Evolutionary conservation across 2,888 invertebrate species (phyloP), one percentile per base, ranked within the genome.

Genomic region (Chromoteleia sp.): DNA sequence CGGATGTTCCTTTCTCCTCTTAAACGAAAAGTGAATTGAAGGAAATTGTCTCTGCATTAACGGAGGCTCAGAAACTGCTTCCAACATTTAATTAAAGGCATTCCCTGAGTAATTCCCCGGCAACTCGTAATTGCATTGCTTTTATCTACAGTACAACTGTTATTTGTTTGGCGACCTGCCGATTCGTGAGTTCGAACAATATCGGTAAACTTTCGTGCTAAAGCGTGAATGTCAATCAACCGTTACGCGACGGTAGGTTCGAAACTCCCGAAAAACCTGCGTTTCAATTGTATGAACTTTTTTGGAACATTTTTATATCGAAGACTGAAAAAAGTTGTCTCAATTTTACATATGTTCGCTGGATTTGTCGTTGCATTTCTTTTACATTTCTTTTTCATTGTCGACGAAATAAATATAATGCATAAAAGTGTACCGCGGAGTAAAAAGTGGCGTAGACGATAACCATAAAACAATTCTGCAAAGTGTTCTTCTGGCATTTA

Each of bases 41-140:
- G 90, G 88, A 91, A 90, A 91, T 91, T 90, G 90, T 91, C 91
- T 90, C 89, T 89, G 88, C 90, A 90, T 90, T 89, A 89, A 88
- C 89, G 87, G 86, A 88, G 88, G 88, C 88, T 89, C 87, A 88
- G 88, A 90, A 89, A 87, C 90, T 89, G 89, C 88, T 89, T 87
- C 89, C 88, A 89, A 89, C 90, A 89, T 91, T 91, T 90, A 91
- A 91, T 91, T 91, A 90, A 91, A 91, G 89, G 87, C 90, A 89
- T 90, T 90, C 90, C 87, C 88, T 89, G 88, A 89, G 89, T 89
- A 89, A 90, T 90, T 88, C 85, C 86, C 86, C 85, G 77, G 83
- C 76, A 84, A 85, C 84, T 85, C 85, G 89, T 91, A 91, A 91
- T 91, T 89, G 89, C 89, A 89, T 89, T 88, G 89, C 90, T 88